phyloP scores from a whole-genome alignment of 2,888 invertebrate species.

The Leptopilina syphax region DNA sequence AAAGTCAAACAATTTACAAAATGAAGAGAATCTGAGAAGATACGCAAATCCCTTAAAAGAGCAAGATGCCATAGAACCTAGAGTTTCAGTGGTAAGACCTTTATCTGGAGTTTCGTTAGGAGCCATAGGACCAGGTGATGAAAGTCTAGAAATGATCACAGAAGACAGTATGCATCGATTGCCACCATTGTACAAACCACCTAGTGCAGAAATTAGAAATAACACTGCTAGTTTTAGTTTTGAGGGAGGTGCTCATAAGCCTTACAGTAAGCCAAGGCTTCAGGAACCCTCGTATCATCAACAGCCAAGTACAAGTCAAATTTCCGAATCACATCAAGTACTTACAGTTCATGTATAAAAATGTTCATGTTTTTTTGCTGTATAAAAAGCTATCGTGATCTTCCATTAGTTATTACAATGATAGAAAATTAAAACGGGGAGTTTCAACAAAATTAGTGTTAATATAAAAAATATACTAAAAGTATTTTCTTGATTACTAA shows the following conservation, averaged over 20 bases:
- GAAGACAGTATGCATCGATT: conserved; percentile 79
- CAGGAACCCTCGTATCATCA: conserved; percentile 70
- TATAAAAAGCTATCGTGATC: conserved; percentile 21
- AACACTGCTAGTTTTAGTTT: conserved; percentile 83
- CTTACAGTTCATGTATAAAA: conserved; percentile 74
- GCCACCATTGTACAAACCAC: conserved; percentile 86
- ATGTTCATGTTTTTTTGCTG: not conserved
- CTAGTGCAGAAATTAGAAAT: conserved; percentile 90
- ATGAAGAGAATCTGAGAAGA: conserved; percentile 91
- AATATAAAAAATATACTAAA: too few species aligned
- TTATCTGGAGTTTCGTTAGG: conserved; percentile 77
- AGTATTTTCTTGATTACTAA: too few species aligned
- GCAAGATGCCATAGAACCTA: conserved; percentile 79
- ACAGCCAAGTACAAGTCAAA: conserved; percentile 73
- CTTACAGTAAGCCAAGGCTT: conserved; percentile 73
- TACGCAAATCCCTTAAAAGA: conserved; percentile 89
- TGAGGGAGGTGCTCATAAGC: conserved; percentile 74
- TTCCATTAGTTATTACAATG: not conserved
- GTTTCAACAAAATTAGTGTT: too few species aligned
- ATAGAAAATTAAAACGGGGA: too few species aligned
- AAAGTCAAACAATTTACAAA: conserved; percentile 93
- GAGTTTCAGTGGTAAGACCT: conserved; percentile 78
- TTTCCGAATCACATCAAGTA: conserved; percentile 68
- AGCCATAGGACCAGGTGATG: conserved; percentile 78
- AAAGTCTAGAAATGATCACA: conserved; percentile 82